Evolutionary conservation across 2,113 vertebrate species (phyloP), one percentile per base, ranked within the genome.

Genomic region (Rhegmatorhina hoffmannsi): DNA sequence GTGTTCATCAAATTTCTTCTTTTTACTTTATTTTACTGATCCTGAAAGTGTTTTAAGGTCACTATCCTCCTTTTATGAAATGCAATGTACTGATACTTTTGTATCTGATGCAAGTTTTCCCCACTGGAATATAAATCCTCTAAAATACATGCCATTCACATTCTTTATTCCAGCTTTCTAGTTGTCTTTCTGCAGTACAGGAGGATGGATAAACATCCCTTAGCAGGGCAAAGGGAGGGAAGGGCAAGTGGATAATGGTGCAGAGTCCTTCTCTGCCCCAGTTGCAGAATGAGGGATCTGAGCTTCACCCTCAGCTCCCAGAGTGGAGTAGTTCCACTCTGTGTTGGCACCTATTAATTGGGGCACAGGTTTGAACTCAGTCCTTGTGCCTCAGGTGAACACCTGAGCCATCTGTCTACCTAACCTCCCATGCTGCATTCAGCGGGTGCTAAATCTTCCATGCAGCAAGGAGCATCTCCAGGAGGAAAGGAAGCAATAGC

Each of bases 341-440:
- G 3, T 36, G 21, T 23, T 1, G 1, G n/a, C 38, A 69, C 7
- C 53, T 56, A 17, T 19, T 82, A 68, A 52, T 25, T 52, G 53
- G 16, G 20, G 2, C 1, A 0, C 12, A 34, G 43, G 43, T 66
- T 20, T 77, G 63, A 76, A 18, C 46, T 60, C 0, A 0, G 2
- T n/a, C 33, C 8, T 60, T 0, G 0, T 56, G 36, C 59, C 25
- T 34, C 60, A 23, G 72, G 64, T 36, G 68, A 89, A 9, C 7
- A 17, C 19, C 25, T 0, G 6, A 87, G 36, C 59, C 52, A 73
- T 28, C 33, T 28, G 8, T 47, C 34, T 33, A 10, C 36, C 26
- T 67, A 77, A 11, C 46, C 26, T 77, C 64, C 67, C 34, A 11
- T 5, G 17, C 69, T 77, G 29, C 28, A 6, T 33, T 53, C 1